Base-by-base conservation (phyloP, 2,113 vertebrate species). In the Bubo scandiacus region DNA sequence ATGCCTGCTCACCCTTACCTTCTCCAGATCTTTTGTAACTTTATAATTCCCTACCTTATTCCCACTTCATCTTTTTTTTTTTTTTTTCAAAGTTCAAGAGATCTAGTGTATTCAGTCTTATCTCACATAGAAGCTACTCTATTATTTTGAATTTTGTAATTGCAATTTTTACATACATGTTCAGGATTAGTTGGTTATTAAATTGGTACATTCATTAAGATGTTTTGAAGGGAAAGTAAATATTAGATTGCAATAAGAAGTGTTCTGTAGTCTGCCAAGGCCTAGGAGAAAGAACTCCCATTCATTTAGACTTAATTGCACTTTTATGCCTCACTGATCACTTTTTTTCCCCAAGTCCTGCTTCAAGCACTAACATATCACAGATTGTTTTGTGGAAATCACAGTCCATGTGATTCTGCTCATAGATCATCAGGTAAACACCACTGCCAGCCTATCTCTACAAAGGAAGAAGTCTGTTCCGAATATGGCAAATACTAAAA, bases 371-470 rank as follows among this genome's bases (percentile, higher is more conserved):
- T 88, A 86, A 63, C 83, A 29, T 92, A 96, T 58, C 92, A 89
- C 88, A 97, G 90, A 93, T 96, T 94, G 80, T 94, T 97, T 96
- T 94, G 90, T 66, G 61, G 71, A 84, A 98, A 91, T 98, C 87
- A 89, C 90, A 93, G 90, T 95, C 85, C 71, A n/a, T 94, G 70
- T 62, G 84, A 95, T 97, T 96, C 94, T 70, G 22, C 72, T 92
- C 66, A 52, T 38, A 90, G 86, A 90, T 91, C 88, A 81, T 91
- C 90, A 72, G 75, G 71, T 94, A 91, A 90, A 94, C 80, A 81
- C 87, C 94, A 75, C 81, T 49, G 66, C 85, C 63, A 87, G 21
- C 79, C 51, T 93, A 4, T 84, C 87, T 91, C 89, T 92, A 42
- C 30, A 72, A 59, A 88, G 88, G 86, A 93, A 94, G 51, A 94